phyloP scores from a whole-genome alignment of 2,113 vertebrate genomes.

The Guaruba guarouba region DNA sequence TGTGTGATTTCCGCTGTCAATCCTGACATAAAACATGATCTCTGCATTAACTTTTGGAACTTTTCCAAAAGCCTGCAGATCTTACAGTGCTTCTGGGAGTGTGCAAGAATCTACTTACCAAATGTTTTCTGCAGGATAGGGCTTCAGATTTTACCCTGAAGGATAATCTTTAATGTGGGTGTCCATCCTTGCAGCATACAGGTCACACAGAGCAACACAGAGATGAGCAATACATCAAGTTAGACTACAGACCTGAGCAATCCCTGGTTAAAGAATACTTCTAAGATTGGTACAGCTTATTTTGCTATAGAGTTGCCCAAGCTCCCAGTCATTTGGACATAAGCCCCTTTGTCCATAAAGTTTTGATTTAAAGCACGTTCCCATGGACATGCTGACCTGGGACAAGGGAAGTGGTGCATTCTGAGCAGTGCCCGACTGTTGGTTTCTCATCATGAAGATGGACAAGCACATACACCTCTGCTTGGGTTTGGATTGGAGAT shows the following conservation, averaged over 20 bases:
- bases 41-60: background rate
- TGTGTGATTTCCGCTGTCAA: accelerated
- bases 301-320: background rate
- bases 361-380: background rate
- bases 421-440: background rate
- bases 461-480: background rate
- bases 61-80: background rate
- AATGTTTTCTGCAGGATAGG: background rate
- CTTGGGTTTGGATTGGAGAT: background rate
- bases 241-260: background rate
- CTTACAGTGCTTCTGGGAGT: accelerated
- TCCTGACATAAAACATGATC: background rate
- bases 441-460: background rate
- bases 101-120: background rate
- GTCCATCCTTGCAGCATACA: background rate
- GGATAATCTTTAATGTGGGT: background rate
- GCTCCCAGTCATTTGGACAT: background rate
- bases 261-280: background rate
- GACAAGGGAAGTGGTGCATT: background rate
- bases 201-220: background rate
- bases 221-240: background rate
- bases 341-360: background rate
- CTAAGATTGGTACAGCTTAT: background rate
- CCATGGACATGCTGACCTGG: background rate
- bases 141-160: background rate